A percentile compares a stretch with the other conserved stretches of the same genome.
Conservation (phyloP, 1,140 invertebrate species). For the Penaeus chinensis region DNA sequence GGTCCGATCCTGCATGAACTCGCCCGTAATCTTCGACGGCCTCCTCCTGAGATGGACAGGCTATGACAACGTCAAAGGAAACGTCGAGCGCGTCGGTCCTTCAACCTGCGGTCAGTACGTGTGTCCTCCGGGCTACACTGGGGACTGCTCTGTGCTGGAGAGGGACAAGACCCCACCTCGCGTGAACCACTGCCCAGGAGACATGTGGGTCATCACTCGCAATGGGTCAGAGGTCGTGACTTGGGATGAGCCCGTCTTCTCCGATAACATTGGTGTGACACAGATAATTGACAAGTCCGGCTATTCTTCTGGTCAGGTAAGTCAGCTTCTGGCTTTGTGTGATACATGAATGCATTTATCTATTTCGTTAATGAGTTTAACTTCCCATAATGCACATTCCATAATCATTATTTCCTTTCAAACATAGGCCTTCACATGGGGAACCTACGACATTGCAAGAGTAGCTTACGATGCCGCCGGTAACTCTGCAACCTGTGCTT, state of each 20-base stretch:
- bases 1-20: constrained; percentile 80
- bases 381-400: background rate
- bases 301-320: constrained; percentile 79
- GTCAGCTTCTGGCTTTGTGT: background rate
- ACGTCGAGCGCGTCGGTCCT: constrained; percentile 92
- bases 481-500: constrained; percentile 91
- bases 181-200: constrained; percentile 90
- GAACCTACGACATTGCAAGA: constrained; percentile 92
- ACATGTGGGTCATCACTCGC: constrained; percentile 92
- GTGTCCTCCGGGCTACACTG: constrained; percentile 86
- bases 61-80: constrained; percentile 87
- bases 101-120: constrained; percentile 89
- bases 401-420: background rate
- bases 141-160: constrained; percentile 86
- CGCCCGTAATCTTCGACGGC: constrained; percentile 88
- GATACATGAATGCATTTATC: background rate
- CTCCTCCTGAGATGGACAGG: constrained; percentile 91
- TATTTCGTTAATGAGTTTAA: background rate
- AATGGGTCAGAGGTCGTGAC: constrained; percentile 90
- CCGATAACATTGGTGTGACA: constrained; percentile 85
- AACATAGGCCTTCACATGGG: constrained; percentile 87
- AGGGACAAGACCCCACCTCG: constrained; percentile 84
- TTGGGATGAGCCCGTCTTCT: constrained; percentile 95
- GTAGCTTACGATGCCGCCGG: constrained; percentile 91
- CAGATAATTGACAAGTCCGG: constrained; percentile 87